Evolutionary conservation across 1,140 invertebrate species (phyloP), one percentile per base, ranked within the genome.

Genomic region (Drosophila subobscura): DNA sequence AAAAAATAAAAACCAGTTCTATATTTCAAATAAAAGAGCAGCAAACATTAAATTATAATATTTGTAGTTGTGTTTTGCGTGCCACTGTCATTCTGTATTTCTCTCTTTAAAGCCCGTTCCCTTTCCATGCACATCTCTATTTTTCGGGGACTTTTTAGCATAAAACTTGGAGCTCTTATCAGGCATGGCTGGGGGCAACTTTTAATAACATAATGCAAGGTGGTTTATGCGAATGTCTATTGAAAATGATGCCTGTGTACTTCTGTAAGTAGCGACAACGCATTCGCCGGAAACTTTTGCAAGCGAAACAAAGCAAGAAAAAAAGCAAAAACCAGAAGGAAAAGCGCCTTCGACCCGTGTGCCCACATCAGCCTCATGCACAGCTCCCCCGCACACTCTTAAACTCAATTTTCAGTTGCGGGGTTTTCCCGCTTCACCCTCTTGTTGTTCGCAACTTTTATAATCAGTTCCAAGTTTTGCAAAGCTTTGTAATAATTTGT

Each of bases 401-500:
- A 80, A 37, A 80, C 68, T 67, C 46, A 57, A 71, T 60, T 71
- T 77, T 71, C 20, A 59, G 20, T 57, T 57, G 45, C 33, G 55
- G 52, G 56, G 40, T 70, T 55, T 22, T 56, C 42, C 40, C 49
- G 40, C 16, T 55, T 57, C 27, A n/a, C 47, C 47, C 29, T 51
- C 46, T 40, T 20, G 42, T 44, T 61, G 55, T 20, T 59, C 53
- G 50, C 59, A 85, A 85, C 81, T 85, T 85, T 85, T 85, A 88
- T 85, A 85, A 85, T 85, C 81, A 85, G 81, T 80, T 85, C 47
- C 66, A 88, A 85, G 81, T 85, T 85, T 88, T 77, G 77, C 65
- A 67, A 86, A 88, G 83, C 83, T 81, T 67, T 85, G 81, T 81
- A 75, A 79, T 81, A 88, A 85, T 88, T 85, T 85, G 77, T 77